Conservation (phyloP, 2,113 vertebrate genomes). For the Tichodroma muraria region DNA sequence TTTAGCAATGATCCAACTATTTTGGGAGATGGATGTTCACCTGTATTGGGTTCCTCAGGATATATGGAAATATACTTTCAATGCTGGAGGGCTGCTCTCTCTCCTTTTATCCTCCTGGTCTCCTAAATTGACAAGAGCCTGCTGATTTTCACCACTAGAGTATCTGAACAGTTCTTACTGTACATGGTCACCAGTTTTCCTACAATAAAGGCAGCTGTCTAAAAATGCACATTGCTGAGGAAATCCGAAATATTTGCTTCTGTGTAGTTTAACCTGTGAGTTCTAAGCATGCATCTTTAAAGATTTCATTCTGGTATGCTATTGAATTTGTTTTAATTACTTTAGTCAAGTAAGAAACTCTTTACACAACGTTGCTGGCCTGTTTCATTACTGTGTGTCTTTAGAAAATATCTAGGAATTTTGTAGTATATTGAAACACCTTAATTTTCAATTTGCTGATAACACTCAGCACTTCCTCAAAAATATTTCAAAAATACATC, state of each 20-base stretch:
- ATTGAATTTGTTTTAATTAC: neutral
- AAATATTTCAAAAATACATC: neutral
- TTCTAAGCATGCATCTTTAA: neutral
- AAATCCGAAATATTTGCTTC: neutral
- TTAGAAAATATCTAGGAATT: neutral
- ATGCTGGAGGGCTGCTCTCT: neutral
- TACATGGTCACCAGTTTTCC: neutral
- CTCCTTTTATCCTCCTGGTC: neutral
- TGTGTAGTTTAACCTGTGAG: neutral
- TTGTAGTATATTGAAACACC: neutral
- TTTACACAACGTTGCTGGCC: neutral
- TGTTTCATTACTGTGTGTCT: neutral
- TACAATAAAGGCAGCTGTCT: neutral
- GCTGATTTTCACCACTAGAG: neutral
- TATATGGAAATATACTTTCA: neutral
- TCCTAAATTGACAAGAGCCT: neutral
- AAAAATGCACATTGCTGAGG: neutral
- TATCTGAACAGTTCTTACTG: neutral
- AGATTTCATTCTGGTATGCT: neutral
- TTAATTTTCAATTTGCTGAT: neutral
- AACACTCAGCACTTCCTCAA: neutral
- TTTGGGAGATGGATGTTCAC: neutral
- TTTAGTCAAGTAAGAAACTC: neutral
- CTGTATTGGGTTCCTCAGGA: neutral
- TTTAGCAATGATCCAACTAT: neutral